Base-by-base conservation (phyloP, 1,140 invertebrate genomes). In the Hycleus cichorii region DNA sequence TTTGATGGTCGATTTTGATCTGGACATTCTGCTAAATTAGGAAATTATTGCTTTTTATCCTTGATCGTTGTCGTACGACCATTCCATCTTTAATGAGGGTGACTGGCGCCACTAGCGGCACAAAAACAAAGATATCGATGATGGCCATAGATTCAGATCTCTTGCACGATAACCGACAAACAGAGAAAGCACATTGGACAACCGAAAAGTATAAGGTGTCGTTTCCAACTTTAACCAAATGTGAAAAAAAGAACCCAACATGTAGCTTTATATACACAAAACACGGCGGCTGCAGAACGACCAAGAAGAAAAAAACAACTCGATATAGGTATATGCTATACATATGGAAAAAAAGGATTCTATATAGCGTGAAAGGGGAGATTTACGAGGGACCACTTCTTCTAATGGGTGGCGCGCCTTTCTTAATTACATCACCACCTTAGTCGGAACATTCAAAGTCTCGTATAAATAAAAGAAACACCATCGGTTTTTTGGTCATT, bases 351-450 rank as follows among this genome's bases (percentile, higher is more conserved):
- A 62, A 66, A 68, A 64, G 58, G 57, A 61, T 54, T 58, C 9
- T 42, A 46, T 49, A 52, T 58, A 58, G 57, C 52, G 59, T 62
- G 64, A 68, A 68, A 60, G 65, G 56, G 63, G 49, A 67, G 69
- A 71, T 71, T 71, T 71, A 71, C 67, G 68, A 69, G 51, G 54
- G 66, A 57, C 59, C 64, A 61, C 55, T 62, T 59, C 57, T 59
- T 67, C 62, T 69, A 69, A 71, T 71, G 68, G 69, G 68, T 71
- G 69, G 68, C 68, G 63, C 58, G 68, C 65, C 65, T 68, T 63
- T 57, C 59, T 64, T 71, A 71, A 71, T 71, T 71, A 69, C 67
- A 68, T 68, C 69, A 69, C 61, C 69, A 71, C 67, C 64, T 67
- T 51, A 51, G 62, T 60, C 69, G 69, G 69, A 62, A 69, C 67